phyloP scores from a whole-genome alignment of 2,113 vertebrate genomes.

The Irena cyanogastra region DNA sequence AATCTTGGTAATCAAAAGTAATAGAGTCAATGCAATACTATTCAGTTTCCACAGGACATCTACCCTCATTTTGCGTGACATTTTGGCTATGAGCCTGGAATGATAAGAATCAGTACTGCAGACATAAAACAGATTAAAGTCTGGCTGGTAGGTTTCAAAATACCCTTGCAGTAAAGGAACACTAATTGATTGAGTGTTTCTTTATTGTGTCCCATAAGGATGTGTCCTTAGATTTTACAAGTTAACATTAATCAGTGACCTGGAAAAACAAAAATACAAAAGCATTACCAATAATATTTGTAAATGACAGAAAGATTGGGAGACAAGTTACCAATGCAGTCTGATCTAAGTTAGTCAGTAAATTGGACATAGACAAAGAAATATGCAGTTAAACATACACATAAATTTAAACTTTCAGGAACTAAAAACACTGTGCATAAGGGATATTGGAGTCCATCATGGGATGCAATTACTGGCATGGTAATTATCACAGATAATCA shows the following conservation, averaged over 20 bases:
- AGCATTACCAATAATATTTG: not conserved
- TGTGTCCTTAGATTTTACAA: not conserved
- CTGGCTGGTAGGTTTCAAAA: not conserved
- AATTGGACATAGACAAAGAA: not conserved
- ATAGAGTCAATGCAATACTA: not conserved
- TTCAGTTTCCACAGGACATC: not conserved
- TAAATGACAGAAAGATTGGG: not conserved
- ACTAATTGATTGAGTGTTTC: not conserved
- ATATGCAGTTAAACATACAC: not conserved
- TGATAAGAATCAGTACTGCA: not conserved
- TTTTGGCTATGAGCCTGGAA: not conserved
- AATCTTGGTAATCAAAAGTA: not conserved
- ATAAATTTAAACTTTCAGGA: not conserved
- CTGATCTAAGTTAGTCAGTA: not conserved
- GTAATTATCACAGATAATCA: not conserved
- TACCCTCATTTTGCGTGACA: not conserved
- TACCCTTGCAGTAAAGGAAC: not conserved
- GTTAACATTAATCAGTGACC: constrained; percentile 27
- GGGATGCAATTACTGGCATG: not conserved
- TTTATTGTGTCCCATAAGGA: not conserved
- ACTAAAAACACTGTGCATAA: not conserved
- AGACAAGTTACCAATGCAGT: not conserved
- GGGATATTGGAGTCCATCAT: not conserved
- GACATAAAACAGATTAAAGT: not conserved
- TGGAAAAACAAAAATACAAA: constrained; percentile 42